A percentile compares a stretch with the other conserved stretches of the same genome.
Conservation (phyloP, 2,797 vertebrate genomes). For the Lepidocolaptes lacrymiger region DNA sequence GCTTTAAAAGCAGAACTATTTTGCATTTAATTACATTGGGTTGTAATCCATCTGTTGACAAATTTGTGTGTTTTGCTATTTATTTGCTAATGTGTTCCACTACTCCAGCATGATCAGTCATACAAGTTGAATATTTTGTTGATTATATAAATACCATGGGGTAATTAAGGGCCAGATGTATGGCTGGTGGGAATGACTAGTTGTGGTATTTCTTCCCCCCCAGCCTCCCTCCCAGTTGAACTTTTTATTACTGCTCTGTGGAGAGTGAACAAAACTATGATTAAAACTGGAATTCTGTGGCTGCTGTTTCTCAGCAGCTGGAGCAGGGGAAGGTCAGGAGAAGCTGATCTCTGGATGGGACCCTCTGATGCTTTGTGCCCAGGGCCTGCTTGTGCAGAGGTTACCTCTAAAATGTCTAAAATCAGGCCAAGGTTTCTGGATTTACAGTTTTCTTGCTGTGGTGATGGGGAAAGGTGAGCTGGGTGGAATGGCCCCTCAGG, state of each 20-base stretch:
- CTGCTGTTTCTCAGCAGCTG: conserved; percentile 1
- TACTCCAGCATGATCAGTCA: conserved; percentile 62
- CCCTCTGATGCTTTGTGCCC: not conserved
- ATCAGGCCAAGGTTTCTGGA: not conserved
- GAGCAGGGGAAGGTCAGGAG: not conserved
- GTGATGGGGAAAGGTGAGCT: not conserved
- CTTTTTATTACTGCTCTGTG: conserved; percentile 41
- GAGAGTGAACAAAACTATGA: conserved; percentile 42
- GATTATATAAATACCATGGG: conserved; percentile 65
- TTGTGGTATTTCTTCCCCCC: not conserved
- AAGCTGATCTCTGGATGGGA: too few relatives aligned
- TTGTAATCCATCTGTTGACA: conserved; percentile 77
- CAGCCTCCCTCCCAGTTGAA: not conserved
- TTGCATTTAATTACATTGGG: conserved; percentile 71
- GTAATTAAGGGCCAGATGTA: conserved; percentile 72
- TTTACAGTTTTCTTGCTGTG: not conserved
- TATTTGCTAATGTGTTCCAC: conserved; percentile 69
- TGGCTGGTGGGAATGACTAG: conserved; percentile 38
- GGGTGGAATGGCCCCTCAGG: not conserved
- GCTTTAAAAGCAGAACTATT: conserved; percentile 74
- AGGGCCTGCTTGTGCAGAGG: not conserved
- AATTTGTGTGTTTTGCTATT: conserved; percentile 70
- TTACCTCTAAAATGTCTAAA: not conserved
- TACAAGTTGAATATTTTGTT: conserved; percentile 67
- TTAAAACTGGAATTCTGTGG: conserved; percentile 12